Conservation (phyloP, 2,113 vertebrate species). For the Condylura cristata region DNA sequence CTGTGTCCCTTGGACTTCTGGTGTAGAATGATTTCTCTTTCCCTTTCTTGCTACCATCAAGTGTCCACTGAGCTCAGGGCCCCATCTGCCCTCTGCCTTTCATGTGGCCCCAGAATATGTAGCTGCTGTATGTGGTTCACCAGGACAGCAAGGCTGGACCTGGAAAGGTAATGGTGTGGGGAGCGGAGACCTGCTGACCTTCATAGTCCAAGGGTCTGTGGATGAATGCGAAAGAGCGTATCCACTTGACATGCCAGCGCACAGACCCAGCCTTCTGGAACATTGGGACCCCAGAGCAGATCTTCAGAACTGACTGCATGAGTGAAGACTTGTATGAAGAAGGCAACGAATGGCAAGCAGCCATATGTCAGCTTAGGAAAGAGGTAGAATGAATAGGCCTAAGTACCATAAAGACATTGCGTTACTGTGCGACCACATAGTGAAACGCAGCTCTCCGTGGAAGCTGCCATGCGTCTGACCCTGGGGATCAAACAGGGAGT, state of each 20-base stretch:
- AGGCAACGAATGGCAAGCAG: background rate
- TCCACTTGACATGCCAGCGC: slow-evolving; percentile 26
- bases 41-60: background rate
- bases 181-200: background rate
- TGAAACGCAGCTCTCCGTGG: background rate
- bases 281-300: background rate
- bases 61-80: background rate
- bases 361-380: background rate
- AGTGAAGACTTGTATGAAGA: background rate
- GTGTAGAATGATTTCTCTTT: background rate
- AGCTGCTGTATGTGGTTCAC: slow-evolving; percentile 1
- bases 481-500: background rate
- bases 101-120: background rate
- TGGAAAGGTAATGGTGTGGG: slow-evolving; percentile 11
- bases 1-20: background rate
- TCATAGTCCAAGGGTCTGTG: background rate
- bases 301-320: background rate
- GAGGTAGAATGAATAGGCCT: background rate
- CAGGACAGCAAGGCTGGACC: background rate
- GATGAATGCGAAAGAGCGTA: background rate
- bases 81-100: background rate
- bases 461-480: background rate
- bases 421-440: background rate
- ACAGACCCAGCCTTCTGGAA: background rate
- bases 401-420: background rate